Evolutionary conservation across 2,113 vertebrate species (phyloP).

Genomic region (Phaethon lepturus): DNA sequence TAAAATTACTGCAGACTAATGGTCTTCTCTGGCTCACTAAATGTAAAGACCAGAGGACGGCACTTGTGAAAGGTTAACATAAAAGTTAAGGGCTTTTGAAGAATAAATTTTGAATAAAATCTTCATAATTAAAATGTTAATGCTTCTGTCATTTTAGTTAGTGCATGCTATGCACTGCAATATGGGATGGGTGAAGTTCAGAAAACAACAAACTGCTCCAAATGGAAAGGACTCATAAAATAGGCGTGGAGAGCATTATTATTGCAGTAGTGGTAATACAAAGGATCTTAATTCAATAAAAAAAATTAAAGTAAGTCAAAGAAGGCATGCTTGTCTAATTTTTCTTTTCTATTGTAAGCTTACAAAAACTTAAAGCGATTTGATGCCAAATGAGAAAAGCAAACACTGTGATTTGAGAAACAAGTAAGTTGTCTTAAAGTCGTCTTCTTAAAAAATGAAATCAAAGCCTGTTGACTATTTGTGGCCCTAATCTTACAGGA

Average conservation of each 20-base stretch:
- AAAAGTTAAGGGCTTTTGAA: neutral
- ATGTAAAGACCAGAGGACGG: neutral
- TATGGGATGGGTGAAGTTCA: neutral
- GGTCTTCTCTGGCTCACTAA: neutral
- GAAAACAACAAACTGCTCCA: neutral
- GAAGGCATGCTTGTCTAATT: neutral
- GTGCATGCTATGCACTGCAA: neutral
- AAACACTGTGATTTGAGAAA: neutral
- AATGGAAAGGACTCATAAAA: neutral
- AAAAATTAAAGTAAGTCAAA: neutral
- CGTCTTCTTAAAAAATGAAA: neutral
- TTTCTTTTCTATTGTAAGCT: neutral
- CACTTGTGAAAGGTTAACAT: neutral
- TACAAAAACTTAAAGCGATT: neutral
- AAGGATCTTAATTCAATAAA: neutral
- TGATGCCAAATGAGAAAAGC: neutral
- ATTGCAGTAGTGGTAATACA: neutral
- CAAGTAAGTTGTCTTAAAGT: neutral
- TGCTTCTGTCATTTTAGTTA: neutral
- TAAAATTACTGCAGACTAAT: neutral
- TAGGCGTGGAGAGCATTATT: neutral
- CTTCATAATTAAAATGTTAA: neutral
- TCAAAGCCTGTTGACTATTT: neutral
- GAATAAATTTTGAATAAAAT: neutral
- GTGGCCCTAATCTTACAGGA: neutral